These are phyloP conservation scores for Isotomurus palustris DNA, from an alignment of 2,888 invertebrate species.

Conservation along the genomic window DNA sequence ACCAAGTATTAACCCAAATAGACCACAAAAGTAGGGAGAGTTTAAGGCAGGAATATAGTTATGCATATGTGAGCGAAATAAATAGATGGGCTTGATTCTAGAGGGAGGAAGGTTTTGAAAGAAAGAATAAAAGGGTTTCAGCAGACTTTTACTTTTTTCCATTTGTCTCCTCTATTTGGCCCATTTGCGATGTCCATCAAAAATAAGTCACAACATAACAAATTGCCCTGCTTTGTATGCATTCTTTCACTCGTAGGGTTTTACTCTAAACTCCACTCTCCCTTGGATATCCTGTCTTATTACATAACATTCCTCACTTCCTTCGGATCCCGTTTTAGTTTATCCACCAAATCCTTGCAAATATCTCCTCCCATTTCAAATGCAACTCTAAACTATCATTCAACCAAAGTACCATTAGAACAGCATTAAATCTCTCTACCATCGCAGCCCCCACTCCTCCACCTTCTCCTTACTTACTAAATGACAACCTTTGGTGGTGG, in stretches of 20 bases:
- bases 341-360: no score
- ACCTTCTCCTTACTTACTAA: no score
- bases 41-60: not conserved
- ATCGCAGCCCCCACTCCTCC: no score
- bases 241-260: slow-evolving; percentile 6
- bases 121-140: not conserved
- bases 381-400: no score
- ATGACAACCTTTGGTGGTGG: no score
- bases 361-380: no score
- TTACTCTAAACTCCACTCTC: no score
- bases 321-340: no score
- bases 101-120: slow-evolving; percentile 2
- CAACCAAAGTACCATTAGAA: no score
- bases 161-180: slow-evolving; percentile 36
- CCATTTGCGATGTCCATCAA: slow-evolving; percentile 42
- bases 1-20: not conserved
- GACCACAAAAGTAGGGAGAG: not conserved
- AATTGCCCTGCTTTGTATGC: slow-evolving; percentile 28
- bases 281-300: no score
- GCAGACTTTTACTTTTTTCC: slow-evolving; percentile 8
- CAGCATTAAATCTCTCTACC: no score
- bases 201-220: slow-evolving; percentile 37
- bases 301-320: no score
- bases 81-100: slow-evolving; percentile 7
- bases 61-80: slow-evolving; percentile 9